These are phyloP conservation scores for Cephonodes hylas DNA, from an alignment of 2,888 invertebrate species.

Conservation along the genomic window DNA sequence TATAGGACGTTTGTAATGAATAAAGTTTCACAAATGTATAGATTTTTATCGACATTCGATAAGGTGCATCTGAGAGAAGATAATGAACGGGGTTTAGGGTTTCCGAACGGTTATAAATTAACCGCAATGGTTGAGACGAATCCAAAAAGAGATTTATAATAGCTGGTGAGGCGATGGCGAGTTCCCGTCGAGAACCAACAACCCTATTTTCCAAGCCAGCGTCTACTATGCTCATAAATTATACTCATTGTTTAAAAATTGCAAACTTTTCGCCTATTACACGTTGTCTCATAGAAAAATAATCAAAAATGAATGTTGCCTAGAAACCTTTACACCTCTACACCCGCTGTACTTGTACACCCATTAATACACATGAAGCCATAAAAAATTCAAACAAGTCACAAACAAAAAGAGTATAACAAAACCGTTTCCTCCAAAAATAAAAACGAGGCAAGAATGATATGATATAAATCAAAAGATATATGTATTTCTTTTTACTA, in stretches of 20 bases:
- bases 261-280: too few species aligned
- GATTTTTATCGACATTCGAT: conserved; percentile 23
- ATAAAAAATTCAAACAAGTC: neutral
- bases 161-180: conserved; percentile 25
- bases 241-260: too few species aligned
- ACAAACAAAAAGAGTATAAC: conserved; percentile 27
- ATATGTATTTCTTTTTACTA: conserved; percentile 71
- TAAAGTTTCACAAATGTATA: conserved; percentile 8
- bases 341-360: too few species aligned
- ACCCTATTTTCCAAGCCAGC: too few species aligned
- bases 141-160: conserved; percentile 43
- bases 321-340: too few species aligned
- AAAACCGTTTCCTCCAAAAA: conserved; percentile 46
- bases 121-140: conserved; percentile 26
- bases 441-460: conserved; percentile 46
- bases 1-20: neutral
- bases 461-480: conserved; percentile 69
- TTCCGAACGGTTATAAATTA: conserved; percentile 42
- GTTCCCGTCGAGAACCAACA: neutral
- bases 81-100: conserved; percentile 29
- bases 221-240: neutral
- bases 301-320: too few species aligned
- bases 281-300: too few species aligned
- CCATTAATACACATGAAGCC: neutral
- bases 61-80: conserved; percentile 20